Conservation (phyloP, 2,888 invertebrate species). For the Smittia sp. region DNA sequence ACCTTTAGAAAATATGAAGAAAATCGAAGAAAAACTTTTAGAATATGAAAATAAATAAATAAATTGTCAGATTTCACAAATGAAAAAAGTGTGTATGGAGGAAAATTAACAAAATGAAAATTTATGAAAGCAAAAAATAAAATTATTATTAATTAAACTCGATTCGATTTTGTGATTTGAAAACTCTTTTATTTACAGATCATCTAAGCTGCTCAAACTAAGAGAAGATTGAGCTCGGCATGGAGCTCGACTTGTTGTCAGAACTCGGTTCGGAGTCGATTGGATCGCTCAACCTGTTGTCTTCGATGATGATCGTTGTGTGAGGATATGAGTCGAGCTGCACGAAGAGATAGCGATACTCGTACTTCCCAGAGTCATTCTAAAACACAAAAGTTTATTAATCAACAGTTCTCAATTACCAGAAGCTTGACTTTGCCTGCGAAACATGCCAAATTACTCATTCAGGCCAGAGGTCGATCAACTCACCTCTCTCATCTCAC, state of each 20-base stretch:
- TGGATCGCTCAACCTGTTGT: constrained; percentile 60
- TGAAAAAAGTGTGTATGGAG: neutral
- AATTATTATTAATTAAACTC: constrained; percentile 16
- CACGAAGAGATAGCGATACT: constrained; percentile 79
- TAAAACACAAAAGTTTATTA: constrained; percentile 49
- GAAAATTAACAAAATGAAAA: neutral
- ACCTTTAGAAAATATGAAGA: neutral
- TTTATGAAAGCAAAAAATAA: neutral
- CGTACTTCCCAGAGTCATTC: constrained; percentile 72
- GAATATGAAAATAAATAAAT: constrained; percentile 1
- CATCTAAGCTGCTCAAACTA: neutral
- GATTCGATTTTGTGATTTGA: neutral
- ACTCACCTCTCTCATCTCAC: constrained; percentile 81
- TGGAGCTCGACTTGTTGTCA: neutral
- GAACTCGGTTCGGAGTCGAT: constrained; percentile 44
- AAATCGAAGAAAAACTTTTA: neutral
- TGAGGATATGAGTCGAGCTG: constrained; percentile 76
- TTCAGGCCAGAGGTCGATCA: too few species aligned
- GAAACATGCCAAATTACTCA: too few species aligned
- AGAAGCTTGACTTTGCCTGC: too few species aligned
- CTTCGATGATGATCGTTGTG: constrained; percentile 74
- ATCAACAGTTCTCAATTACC: constrained; percentile 13
- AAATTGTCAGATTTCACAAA: constrained; percentile 12
- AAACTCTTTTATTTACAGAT: neutral
- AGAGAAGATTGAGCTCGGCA: neutral